Base-by-base conservation (phyloP, 2,888 invertebrate genomes). In the Phyto melanocephala region DNA sequence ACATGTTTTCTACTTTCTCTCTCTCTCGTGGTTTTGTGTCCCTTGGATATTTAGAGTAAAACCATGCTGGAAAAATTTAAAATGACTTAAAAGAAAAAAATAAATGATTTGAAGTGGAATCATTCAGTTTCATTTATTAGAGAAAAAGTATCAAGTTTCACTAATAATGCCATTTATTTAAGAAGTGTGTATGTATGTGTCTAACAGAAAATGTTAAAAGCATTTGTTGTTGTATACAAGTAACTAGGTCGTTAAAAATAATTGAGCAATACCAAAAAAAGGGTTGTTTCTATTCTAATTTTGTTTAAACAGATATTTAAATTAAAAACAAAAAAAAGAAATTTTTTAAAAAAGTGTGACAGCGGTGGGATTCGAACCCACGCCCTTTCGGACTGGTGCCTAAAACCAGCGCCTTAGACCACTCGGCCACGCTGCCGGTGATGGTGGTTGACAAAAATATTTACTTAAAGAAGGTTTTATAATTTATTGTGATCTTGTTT, bases 361-460 rank as follows among this genome's bases (percentile, higher is more conserved):
- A 91, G 90, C 90, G 91, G 91, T 90, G 91, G 91, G 91, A 91
- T 91, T 91, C 91, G 91, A 91, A 91, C 91, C 91, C 91, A 90
- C 91, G 91, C 91, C 91, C 90, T 90, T 91, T 90, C 91, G 91
- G 91, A 91, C 91, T 91, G 91, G 91, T 91, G 91, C 91, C 91
- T 91, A 91, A 91, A 91, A 91, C 91, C 91, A 91, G 91, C 91
- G 91, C 91, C 91, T 91, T 91, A 91, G 91, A 91, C 91, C 91
- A 90, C 91, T 91, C 91, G 91, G 91, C 91, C 91, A 91, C 91
- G 90, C 91, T 91, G 91, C 91, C 91, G 84, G n/a, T 80, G 8
- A 0, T 0, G 0, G 0, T 0, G 0, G 0, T 7, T 28, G 5
- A 28, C 45, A 54, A 35, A 63, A 70, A 3, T 1, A 1, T 1